These are phyloP conservation scores for Melanerpes formicivorus DNA, from an alignment of 2,113 vertebrate genomes.

Conservation along the genomic window DNA sequence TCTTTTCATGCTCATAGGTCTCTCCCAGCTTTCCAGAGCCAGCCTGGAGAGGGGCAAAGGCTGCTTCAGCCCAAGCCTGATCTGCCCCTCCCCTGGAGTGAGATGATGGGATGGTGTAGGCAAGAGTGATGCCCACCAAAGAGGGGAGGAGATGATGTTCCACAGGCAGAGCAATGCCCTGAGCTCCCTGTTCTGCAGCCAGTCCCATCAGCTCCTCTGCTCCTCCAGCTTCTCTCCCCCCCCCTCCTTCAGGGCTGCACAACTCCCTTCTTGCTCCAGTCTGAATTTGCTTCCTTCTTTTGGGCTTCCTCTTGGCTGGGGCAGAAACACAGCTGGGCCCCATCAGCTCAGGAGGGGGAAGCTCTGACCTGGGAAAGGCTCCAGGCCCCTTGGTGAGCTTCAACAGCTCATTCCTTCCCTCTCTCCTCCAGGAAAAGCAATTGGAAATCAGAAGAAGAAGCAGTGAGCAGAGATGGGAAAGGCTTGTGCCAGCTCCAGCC, in stretches of 20 bases:
- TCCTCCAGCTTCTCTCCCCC: not conserved
- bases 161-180: rapidly evolving
- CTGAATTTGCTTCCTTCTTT: not conserved
- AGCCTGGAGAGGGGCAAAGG: not conserved
- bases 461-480: not conserved
- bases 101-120: no score
- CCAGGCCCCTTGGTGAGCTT: conserved; percentile 28
- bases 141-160: not conserved
- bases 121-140: not conserved
- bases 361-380: conserved; percentile 41
- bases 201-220: not conserved
- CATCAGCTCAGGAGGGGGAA: not conserved
- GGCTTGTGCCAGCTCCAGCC: not conserved
- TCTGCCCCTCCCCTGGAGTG: no score
- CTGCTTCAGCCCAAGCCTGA: not conserved
- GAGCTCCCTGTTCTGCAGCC: not conserved
- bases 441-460: not conserved
- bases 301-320: not conserved
- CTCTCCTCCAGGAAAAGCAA: not conserved
- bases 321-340: conserved; percentile 21
- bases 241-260: not conserved
- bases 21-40: not conserved
- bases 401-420: conserved; percentile 15
- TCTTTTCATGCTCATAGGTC: not conserved
- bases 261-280: not conserved